These are phyloP conservation scores for Eulithis testata DNA, from an alignment of 2,888 invertebrate genomes.

Conservation along the genomic window DNA sequence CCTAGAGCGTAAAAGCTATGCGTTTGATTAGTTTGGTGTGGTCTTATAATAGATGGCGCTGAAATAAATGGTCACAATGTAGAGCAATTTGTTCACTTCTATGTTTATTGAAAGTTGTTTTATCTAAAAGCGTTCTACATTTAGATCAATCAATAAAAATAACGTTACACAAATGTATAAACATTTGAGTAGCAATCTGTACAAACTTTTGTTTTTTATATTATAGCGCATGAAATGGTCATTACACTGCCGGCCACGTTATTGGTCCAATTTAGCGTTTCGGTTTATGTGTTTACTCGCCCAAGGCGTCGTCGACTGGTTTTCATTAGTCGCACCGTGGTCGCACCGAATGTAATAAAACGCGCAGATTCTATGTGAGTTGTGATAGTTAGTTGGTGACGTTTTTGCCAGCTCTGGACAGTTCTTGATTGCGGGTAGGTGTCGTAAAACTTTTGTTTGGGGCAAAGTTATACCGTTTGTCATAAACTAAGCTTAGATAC, in stretches of 20 bases:
- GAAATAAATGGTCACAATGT: not conserved
- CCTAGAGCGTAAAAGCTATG: not conserved
- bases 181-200: constrained; percentile 48
- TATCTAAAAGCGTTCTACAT: constrained; percentile 13
- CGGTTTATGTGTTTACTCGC: constrained; percentile 67
- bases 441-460: constrained; percentile 29
- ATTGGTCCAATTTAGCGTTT: constrained; percentile 68
- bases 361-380: constrained; percentile 47
- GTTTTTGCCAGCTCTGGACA: not conserved
- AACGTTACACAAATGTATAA: constrained; percentile 27
- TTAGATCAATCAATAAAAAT: constrained; percentile 24
- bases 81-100: constrained; percentile 6
- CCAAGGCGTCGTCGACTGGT: constrained; percentile 64
- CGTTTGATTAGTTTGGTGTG: not conserved
- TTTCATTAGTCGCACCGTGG: constrained; percentile 64
- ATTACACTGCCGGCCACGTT: constrained; percentile 63
- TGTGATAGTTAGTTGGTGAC: constrained; percentile 33
- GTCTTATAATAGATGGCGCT: constrained; percentile 15
- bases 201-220: constrained; percentile 49
- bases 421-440: constrained; percentile 26
- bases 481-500: not conserved
- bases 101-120: not conserved
- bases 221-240: constrained; percentile 50
- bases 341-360: constrained; percentile 56
- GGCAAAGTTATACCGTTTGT: constrained; percentile 1